Evolutionary conservation across 2,113 vertebrate genomes (phyloP).

Genomic region (Asarcornis scutulata): DNA sequence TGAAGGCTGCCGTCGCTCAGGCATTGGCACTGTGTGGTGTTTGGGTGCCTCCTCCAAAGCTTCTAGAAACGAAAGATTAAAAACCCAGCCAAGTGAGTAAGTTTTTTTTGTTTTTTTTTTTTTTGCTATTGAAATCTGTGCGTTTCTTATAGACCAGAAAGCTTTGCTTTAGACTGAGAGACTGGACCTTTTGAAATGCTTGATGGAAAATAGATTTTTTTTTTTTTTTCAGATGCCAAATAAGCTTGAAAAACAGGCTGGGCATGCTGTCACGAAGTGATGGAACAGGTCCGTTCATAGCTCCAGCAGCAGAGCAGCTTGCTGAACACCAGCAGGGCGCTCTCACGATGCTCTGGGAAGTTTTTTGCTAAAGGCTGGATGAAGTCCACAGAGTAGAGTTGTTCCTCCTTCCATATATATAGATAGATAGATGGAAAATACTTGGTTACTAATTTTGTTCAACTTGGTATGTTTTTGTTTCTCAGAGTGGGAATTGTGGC

Average conservation of each 20-base stretch:
- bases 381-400: background rate
- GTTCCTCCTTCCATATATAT: background rate
- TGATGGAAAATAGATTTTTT: background rate
- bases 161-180: background rate
- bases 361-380: background rate
- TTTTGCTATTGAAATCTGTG: background rate
- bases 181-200: background rate
- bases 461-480: background rate
- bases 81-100: background rate
- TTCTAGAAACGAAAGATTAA: background rate
- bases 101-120: too few relatives aligned
- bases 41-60: background rate
- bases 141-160: background rate
- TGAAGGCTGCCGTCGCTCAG: background rate
- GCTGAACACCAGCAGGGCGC: background rate
- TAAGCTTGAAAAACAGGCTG: background rate
- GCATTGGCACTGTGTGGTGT: fast-evolving
- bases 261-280: background rate
- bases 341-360: background rate
- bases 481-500: background rate
- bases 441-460: background rate
- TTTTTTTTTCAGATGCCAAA: background rate
- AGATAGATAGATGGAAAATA: background rate
- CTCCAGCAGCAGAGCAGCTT: background rate
- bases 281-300: background rate